Base-by-base conservation (phyloP, 2,888 invertebrate species). In the Rhodophaea formosa region DNA sequence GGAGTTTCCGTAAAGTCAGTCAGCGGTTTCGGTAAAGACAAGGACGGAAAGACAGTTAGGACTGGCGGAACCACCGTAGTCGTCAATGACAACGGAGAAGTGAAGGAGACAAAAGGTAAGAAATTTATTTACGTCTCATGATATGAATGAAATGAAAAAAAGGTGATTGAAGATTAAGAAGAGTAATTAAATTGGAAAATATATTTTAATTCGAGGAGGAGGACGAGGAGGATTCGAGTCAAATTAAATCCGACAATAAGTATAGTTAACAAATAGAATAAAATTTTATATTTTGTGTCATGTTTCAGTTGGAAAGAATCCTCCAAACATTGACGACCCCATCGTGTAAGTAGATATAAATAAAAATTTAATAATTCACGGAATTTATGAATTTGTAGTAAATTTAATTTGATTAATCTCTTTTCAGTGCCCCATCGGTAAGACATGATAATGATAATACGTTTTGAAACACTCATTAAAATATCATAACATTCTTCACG, bases 31-130 rank as follows among this genome's bases (percentile, higher is more conserved):
- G 53, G 43, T 0, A 59, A 47, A 7, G 78, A 69, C 43, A 59
- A 68, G 8, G 61, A 74, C 7, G 80, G 80, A 0, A 79, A 80
- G 1, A 44, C 62, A 0, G 52, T 73, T 5, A 67, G 53, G 35
- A 66, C 63, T 5, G 75, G 75, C 2, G 75, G 73, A n/a, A 66
- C 72, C 16, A 59, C 69, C 8, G 52, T 78, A 3, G 3, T 74
- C 0, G 68, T 68, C 23, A 77, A 79, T 51, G 59, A 70, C 5
- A 71, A 78, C 56, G 80, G 78, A 7, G 62, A 71, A 0, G 68
- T 72, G 1, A 51, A 71, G 15, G 60, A 60, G 29, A 8, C 29
- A 0, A 7, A 57, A 60, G 39, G 69, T 67, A 58, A 56, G 61
- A 23, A 23, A 23, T 3, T 23, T 23, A 23, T 23, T 23, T n/a